Conservation (phyloP, 2,888 invertebrate species). For the Oligia latruncula region DNA sequence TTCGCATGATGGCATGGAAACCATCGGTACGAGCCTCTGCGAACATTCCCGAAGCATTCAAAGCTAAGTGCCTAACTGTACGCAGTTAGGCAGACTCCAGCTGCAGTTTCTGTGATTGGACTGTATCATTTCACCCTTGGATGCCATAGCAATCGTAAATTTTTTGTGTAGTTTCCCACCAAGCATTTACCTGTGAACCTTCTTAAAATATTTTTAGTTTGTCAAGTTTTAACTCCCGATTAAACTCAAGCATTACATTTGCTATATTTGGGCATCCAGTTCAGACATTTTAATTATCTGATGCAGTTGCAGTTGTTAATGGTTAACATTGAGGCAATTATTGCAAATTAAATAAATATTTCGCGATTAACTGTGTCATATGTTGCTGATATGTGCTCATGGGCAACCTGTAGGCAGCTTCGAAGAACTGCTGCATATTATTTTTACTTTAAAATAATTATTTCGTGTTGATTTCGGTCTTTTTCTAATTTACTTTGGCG, state of each 20-base stretch:
- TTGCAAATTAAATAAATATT: slow-evolving; percentile 29
- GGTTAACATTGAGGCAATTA: slow-evolving; percentile 22
- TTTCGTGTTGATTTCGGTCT: background rate
- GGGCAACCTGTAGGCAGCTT: background rate
- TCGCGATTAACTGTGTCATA: slow-evolving; percentile 11
- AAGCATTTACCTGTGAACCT: background rate
- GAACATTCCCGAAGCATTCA: background rate
- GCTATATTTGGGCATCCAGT: slow-evolving; percentile 50
- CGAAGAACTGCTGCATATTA: background rate
- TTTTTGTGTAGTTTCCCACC: background rate
- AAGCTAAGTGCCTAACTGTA: background rate
- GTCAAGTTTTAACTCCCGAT: slow-evolving; percentile 13
- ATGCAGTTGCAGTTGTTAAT: slow-evolving; percentile 13
- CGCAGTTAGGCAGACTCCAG: too few relatives aligned
- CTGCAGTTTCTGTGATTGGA: background rate
- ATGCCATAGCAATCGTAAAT: background rate
- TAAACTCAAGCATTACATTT: slow-evolving; percentile 20
- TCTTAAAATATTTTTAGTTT: background rate
- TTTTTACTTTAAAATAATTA: background rate
- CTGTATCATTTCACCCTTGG: background rate
- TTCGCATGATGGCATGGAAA: too few relatives aligned
- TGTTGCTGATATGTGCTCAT: background rate
- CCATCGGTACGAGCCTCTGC: too few relatives aligned
- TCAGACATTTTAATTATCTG: slow-evolving; percentile 28
- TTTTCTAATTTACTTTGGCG: background rate